phyloP scores from a whole-genome alignment of 1,140 invertebrate species.

The Elymnias hypermnestra region DNA sequence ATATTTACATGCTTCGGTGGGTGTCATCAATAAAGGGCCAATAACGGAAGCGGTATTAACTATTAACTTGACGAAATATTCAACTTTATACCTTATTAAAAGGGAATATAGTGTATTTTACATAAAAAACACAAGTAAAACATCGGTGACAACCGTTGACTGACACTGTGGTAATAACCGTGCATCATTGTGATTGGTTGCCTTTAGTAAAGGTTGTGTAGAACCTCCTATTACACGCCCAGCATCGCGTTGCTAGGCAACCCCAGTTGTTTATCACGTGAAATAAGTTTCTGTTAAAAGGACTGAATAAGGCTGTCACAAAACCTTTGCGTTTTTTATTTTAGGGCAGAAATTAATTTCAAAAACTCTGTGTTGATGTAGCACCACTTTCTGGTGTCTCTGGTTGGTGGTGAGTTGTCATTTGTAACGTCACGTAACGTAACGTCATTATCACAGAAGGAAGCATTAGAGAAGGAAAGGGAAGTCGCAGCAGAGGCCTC shows the following conservation, averaged over 20 bases:
- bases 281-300: too few relatives aligned
- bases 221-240: conserved; percentile 34
- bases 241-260: conserved; percentile 43
- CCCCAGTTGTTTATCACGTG: conserved; percentile 23
- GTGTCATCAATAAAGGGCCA: conserved; percentile 18
- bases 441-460: too few relatives aligned
- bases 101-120: conserved; percentile 5
- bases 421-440: too few relatives aligned
- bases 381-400: too few relatives aligned
- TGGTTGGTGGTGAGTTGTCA: too few relatives aligned
- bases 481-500: too few relatives aligned
- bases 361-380: too few relatives aligned
- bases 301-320: too few relatives aligned
- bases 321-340: too few relatives aligned
- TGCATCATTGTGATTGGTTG: conserved; percentile 51
- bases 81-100: conserved; percentile 5
- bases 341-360: too few relatives aligned
- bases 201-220: conserved; percentile 11
- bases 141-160: conserved; percentile 38
- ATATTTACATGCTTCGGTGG: too few relatives aligned
- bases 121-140: background rate
- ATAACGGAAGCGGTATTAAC: conserved; percentile 24
- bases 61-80: conserved; percentile 1
- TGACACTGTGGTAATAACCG: conserved; percentile 58
- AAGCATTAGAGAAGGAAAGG: too few relatives aligned